Evolutionary conservation across 2,888 invertebrate species (phyloP), one percentile per base, ranked within the genome.

Genomic region (Pachliopta kotzebuea): DNA sequence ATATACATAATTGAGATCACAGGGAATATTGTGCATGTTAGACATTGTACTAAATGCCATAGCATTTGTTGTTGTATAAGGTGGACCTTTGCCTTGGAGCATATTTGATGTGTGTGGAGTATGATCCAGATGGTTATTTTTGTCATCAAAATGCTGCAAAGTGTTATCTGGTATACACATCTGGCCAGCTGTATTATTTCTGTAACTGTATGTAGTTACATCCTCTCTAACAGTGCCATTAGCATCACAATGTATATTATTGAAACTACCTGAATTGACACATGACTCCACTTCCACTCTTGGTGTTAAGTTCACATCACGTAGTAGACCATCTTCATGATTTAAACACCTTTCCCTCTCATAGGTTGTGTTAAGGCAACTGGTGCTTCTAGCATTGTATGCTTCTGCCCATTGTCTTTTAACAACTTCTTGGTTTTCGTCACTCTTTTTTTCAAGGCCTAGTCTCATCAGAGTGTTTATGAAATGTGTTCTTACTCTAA

Each of bases 401-500:
- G 76, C 75, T 71, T 84, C 91, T 72, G 78, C 85, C 93, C 93
- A 94, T 78, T 85, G 91, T 69, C 85, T 81, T 71, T 86, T 90
- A 49, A 80, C 82, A 26, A 85, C 86, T 78, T 88, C 90, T 71
- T 87, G 86, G 72, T 86, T 87, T 79, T 93, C 90, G 76, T 95
- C 95, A 72, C 95, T 95, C 83, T 96, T 96, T 88, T 96, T 97
- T 85, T 98, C 98, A 75, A 98, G 88, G 70, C 97, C 96, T 71
- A 98, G 84, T 68, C 98, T 94, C 98, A 98, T 98, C 61, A 99
- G 93, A 0, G 99, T 99, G 80, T 98, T 98, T 75, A 99, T 98
- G 80, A 98, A 99, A 88, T 99, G 99, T 20, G 98, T 98, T 69
- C 98, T 94, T 8, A 99, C 99, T 70, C 99, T 94, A 49, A 97